Evolutionary conservation across 2,113 vertebrate genomes (phyloP), one percentile per base, ranked within the genome.

Genomic region (Halcyon senegalensis): DNA sequence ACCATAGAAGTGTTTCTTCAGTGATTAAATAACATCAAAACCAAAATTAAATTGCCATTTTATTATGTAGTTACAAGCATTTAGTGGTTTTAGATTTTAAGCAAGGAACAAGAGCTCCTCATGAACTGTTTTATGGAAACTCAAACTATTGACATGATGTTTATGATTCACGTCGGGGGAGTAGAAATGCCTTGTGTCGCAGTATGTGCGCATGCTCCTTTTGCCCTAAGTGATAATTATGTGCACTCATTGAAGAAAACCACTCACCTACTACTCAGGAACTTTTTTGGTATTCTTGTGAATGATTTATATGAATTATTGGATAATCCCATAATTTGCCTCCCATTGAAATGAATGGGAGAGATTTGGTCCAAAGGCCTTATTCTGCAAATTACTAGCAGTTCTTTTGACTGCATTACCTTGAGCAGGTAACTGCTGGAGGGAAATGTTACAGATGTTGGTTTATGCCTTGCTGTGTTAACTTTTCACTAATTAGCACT

Each of bases 11-110:
- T 83, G 44, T 79, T 79, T 62, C 46, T 87, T n/a, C 53, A 84
- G 60, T 69, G 77, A 81, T 92, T 95, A 59, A 94, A 78, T 31
- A 95, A 66, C 18, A 80, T 82, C 50, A 85, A 90, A 95, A 48
- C 2, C 43, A 43, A 93, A 87, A 82, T n/a, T 63, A 53, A 51
- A 13, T 80, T 92, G 64, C 48, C 17, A 1, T 66, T 90, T 77
- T 90, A n/a, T n/a, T 70, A 5, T 73, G 30, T 35, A 53, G 31
- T 79, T 79, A 39, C 69, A 77, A 33, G 15, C 44, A 43, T 56
- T 31, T 1, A 77, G 35, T 33, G 46, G 10, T 63, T 27, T 69
- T 35, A 63, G 41, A 27, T 84, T 92, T 91, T 75, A 59, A 68
- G 41, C 37, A 92, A 78, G 20, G 56, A 86, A n/a, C 39, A 50